Evolutionary conservation across 2,113 vertebrate species (phyloP).

Genomic region (Axis porcinus): DNA sequence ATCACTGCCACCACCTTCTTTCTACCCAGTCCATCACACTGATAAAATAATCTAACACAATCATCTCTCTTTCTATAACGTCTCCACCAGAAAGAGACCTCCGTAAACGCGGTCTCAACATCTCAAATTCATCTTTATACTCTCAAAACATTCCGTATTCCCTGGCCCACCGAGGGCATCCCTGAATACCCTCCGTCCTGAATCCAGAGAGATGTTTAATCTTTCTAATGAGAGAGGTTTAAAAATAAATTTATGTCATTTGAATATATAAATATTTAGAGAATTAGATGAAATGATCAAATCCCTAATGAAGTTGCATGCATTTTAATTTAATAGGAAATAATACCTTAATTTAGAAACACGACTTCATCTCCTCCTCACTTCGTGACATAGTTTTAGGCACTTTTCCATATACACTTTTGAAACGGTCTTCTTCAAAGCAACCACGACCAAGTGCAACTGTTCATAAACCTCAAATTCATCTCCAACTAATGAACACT

Average conservation of each 20-base stretch:
- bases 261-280: not conserved
- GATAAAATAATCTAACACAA: not conserved
- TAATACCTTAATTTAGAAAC: not conserved
- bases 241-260: not conserved
- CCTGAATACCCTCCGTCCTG: not conserved
- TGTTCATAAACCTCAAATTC: not conserved
- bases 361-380: too few relatives aligned
- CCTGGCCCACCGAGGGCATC: accelerated
- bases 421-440: not conserved
- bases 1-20: not conserved
- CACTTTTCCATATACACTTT: accelerated
- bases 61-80: not conserved
- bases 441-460: not conserved
- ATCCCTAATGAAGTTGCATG: not conserved
- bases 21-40: not conserved
- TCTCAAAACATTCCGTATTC: not conserved
- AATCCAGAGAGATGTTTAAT: not conserved
- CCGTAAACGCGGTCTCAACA: accelerated
- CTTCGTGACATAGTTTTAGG: accelerated
- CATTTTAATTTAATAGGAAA: not conserved
- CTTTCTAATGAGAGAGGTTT: not conserved
- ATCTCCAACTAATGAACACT: not conserved
- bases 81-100: not conserved
- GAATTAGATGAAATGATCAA: not conserved
- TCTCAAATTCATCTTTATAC: not conserved